Evolutionary conservation across 1,140 invertebrate species (phyloP).

Genomic region (Antheraea pernyi): DNA sequence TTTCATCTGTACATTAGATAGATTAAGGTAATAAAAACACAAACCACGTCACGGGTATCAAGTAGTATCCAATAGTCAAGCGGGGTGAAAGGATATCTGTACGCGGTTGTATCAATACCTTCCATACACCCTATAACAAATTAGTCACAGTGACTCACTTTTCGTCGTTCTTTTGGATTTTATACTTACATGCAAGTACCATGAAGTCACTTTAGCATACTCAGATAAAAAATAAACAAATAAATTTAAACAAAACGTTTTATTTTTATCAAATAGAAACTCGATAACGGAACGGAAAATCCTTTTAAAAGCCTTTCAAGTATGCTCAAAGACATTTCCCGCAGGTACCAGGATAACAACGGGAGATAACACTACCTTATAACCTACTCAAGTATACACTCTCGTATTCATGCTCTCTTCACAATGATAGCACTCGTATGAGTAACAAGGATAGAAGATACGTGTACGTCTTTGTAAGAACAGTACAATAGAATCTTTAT

Average conservation of each 20-base stretch:
- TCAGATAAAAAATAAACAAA: background rate
- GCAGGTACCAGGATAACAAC: conserved; percentile 6
- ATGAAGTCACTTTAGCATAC: too few relatives aligned
- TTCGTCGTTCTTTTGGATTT: too few relatives aligned
- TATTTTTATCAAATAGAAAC: background rate
- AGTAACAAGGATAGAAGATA: background rate
- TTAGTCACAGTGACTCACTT: too few relatives aligned
- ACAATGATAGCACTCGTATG: background rate
- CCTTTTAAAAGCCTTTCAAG: background rate
- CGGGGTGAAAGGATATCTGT: too few relatives aligned
- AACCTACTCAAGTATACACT: background rate
- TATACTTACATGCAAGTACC: too few relatives aligned
- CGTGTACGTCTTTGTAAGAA: background rate
- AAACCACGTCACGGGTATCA: too few relatives aligned
- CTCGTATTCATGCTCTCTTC: conserved; percentile 9
- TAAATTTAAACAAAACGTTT: background rate
- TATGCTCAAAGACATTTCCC: background rate
- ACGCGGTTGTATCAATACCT: too few relatives aligned
- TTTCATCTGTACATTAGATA: too few relatives aligned
- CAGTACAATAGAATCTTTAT: background rate
- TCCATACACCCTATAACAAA: too few relatives aligned
- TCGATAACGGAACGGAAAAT: background rate
- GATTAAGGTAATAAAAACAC: too few relatives aligned
- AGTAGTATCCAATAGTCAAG: too few relatives aligned
- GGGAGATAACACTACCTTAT: conserved; percentile 7